A percentile compares a stretch with the other conserved stretches of the same genome.
phyloP scores from a whole-genome alignment of 2,888 invertebrate species.

The Metellina segmentata region DNA sequence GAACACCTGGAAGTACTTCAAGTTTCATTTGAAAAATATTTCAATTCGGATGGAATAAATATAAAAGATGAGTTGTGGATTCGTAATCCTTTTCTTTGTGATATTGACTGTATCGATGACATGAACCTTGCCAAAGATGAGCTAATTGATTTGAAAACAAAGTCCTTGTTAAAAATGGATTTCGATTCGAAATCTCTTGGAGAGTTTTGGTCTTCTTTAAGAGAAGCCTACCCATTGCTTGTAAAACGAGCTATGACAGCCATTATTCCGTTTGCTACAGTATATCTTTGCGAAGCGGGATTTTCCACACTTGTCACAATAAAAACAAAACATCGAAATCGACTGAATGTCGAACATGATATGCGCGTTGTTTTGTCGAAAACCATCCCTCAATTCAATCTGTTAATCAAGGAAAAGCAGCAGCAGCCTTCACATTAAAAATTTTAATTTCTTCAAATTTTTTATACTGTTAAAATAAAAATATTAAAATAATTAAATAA shows the following conservation, averaged over 20 bases:
- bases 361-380: constrained; percentile 60
- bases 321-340: constrained; percentile 51
- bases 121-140: constrained; percentile 62
- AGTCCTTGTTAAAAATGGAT: constrained; percentile 60
- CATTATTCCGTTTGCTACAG: constrained; percentile 67
- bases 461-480: constrained; percentile 55
- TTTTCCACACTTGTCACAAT: constrained; percentile 62
- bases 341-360: constrained; percentile 58
- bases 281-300: constrained; percentile 62
- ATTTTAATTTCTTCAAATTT: constrained; percentile 44
- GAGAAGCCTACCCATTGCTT: constrained; percentile 46
- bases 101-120: constrained; percentile 65
- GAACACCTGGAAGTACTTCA: no score
- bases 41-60: constrained; percentile 57
- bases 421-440: constrained; percentile 48
- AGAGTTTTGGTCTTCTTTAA: no score
- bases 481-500: constrained; percentile 44
- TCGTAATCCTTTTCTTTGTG: constrained; percentile 66
- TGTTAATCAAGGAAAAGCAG: constrained; percentile 59
- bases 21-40: neutral
- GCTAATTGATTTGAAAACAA: constrained; percentile 62
- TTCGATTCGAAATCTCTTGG: no score
- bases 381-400: constrained; percentile 57
- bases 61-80: constrained; percentile 64
- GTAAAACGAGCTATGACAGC: constrained; percentile 62